Evolutionary conservation across 1,140 invertebrate species (phyloP).

Genomic region (Cydia amplana): DNA sequence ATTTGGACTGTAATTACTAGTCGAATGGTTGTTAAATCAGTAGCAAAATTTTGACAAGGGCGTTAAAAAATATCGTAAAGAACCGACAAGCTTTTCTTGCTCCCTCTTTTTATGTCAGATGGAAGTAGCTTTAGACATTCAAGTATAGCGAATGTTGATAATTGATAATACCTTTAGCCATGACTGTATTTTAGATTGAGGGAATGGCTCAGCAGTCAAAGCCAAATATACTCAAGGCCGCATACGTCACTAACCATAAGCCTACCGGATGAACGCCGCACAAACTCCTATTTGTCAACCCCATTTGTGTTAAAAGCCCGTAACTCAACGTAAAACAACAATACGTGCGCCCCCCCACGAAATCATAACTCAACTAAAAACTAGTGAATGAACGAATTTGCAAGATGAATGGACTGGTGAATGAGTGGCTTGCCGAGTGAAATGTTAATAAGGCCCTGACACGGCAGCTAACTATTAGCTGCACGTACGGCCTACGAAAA

Average conservation of each 20-base stretch:
- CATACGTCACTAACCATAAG: not conserved
- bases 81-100: no score
- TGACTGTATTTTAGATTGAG: no score
- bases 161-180: no score
- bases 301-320: not conserved
- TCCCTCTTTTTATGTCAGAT: no score
- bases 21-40: no score
- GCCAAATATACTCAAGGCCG: no score
- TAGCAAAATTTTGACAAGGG: no score
- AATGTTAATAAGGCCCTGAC: slow-evolving; percentile 25
- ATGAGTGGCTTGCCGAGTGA: not conserved
- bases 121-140: no score
- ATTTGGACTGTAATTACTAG: no score
- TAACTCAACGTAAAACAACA: not conserved
- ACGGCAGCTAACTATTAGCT: slow-evolving; percentile 28
- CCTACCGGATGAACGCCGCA: not conserved
- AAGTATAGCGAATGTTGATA: no score
- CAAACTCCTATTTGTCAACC: not conserved
- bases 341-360: not conserved
- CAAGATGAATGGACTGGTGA: slow-evolving; percentile 29
- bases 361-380: slow-evolving; percentile 30
- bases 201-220: no score
- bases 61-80: no score
- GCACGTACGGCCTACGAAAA: slow-evolving; percentile 4
- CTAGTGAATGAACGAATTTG: slow-evolving; percentile 28